Evolutionary conservation across 2,888 invertebrate species (phyloP).

Genomic region (Aporophyla lueneburgensis): DNA sequence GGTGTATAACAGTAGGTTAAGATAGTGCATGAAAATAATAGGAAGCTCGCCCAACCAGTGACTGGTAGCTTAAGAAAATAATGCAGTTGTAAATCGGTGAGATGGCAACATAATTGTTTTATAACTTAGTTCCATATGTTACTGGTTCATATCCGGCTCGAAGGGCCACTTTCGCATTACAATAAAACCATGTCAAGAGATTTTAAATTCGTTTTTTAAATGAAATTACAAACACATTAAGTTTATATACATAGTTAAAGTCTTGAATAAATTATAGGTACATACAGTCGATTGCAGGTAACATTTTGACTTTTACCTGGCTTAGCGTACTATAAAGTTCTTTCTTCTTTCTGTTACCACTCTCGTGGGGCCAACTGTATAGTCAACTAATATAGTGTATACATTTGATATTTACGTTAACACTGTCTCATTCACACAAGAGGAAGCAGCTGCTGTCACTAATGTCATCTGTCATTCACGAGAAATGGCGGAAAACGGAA

Average conservation of each 20-base stretch:
- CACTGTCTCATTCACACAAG: too few relatives aligned
- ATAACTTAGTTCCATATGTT: neutral
- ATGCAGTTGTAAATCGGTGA: neutral
- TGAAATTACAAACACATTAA: neutral
- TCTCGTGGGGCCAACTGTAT: too few relatives aligned
- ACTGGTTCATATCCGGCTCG: neutral
- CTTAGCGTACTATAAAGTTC: too few relatives aligned
- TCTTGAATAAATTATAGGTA: neutral
- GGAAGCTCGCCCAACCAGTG: too few relatives aligned
- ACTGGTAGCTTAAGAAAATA: neutral
- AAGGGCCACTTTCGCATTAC: neutral
- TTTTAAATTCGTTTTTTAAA: too few relatives aligned
- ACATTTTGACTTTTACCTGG: too few relatives aligned
- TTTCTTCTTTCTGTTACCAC: too few relatives aligned
- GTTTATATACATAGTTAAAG: neutral
- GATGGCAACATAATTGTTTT: neutral
- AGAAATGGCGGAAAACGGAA: too few relatives aligned
- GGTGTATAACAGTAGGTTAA: constrained; percentile 16
- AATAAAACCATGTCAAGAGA: neutral
- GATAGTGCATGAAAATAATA: neutral
- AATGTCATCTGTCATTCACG: too few relatives aligned
- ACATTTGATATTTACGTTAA: too few relatives aligned
- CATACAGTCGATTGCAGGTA: neutral
- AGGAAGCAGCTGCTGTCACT: too few relatives aligned
- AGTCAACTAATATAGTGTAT: too few relatives aligned